Conservation (phyloP, 2,888 invertebrate genomes). For the Sipha maydis region DNA sequence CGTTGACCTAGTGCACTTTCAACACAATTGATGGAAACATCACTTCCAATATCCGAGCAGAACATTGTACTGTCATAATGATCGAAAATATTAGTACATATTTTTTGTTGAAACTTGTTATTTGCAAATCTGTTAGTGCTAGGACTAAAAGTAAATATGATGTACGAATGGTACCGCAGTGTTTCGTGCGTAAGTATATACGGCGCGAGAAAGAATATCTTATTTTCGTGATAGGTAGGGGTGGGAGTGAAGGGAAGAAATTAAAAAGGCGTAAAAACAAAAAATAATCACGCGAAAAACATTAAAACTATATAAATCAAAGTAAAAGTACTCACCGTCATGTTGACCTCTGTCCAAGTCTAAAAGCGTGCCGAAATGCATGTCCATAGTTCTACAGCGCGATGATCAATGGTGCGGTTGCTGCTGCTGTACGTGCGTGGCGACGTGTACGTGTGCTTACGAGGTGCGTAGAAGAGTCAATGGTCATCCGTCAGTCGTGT, state of each 20-base stretch:
- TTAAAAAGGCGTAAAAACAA: neutral
- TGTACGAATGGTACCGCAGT: too few relatives aligned
- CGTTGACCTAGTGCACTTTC: too few relatives aligned
- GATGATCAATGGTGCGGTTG: neutral
- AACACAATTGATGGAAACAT: too few relatives aligned
- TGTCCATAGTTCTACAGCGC: neutral
- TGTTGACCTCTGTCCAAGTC: constrained; percentile 45
- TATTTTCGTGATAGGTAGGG: too few relatives aligned
- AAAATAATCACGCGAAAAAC: neutral
- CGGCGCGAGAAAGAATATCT: neutral
- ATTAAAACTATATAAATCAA: neutral
- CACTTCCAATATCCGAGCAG: too few relatives aligned
- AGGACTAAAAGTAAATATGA: too few relatives aligned
- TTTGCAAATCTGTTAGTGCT: too few relatives aligned
- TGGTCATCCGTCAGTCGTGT: neutral
- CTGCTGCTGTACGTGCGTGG: neutral
- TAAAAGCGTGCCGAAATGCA: constrained; percentile 40
- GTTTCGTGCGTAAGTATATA: too few relatives aligned
- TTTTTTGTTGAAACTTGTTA: too few relatives aligned
- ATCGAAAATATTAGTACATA: too few relatives aligned
- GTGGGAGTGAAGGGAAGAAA: too few relatives aligned
- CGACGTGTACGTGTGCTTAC: neutral
- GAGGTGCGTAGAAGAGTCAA: neutral
- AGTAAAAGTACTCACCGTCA: neutral
- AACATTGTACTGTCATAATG: too few relatives aligned